Conservation (phyloP, 2,797 vertebrate genomes). For the Alauda arvensis region DNA sequence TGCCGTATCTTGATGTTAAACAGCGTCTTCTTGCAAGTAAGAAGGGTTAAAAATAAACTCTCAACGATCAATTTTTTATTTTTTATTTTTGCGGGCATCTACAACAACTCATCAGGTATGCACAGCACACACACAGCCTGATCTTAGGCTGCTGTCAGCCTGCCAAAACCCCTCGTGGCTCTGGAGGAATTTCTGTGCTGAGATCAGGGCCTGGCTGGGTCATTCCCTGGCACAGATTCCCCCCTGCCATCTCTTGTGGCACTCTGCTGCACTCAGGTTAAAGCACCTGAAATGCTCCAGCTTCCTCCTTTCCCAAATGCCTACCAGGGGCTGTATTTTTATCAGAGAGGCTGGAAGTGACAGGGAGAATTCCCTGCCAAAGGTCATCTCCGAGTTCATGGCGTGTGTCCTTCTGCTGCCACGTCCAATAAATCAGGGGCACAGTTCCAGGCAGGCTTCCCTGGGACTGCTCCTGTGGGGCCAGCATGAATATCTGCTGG, state of each 20-base stretch:
- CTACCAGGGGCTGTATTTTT: conserved; percentile 50
- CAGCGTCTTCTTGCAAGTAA: not conserved
- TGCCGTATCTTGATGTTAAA: not conserved
- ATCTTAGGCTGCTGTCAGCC: not conserved
- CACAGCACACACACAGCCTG: conserved; percentile 27
- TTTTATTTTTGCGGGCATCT: not conserved
- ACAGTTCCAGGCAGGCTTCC: not conserved
- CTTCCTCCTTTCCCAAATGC: conserved; percentile 41
- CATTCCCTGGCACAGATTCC: not conserved
- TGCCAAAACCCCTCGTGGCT: not conserved
- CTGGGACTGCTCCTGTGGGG: not conserved
- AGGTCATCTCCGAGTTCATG: conserved; percentile 60
- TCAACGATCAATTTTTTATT: not conserved
- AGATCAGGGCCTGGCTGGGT: not conserved
- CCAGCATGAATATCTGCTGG: not conserved
- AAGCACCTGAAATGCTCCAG: conserved; percentile 57
- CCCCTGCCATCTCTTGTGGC: not conserved
- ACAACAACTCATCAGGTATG: conserved; percentile 50
- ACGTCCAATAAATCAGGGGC: not conserved
- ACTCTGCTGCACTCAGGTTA: conserved; percentile 48
- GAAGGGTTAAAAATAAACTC: not conserved
- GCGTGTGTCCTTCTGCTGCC: conserved; percentile 45
- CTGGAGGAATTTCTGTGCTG: conserved; percentile 15
- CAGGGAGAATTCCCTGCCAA: conserved; percentile 47
- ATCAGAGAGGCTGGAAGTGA: conserved; percentile 31